Evolutionary conservation across 2,888 invertebrate species (phyloP), one percentile per base, ranked within the genome.

Genomic region (Dicyrtoma fusca): DNA sequence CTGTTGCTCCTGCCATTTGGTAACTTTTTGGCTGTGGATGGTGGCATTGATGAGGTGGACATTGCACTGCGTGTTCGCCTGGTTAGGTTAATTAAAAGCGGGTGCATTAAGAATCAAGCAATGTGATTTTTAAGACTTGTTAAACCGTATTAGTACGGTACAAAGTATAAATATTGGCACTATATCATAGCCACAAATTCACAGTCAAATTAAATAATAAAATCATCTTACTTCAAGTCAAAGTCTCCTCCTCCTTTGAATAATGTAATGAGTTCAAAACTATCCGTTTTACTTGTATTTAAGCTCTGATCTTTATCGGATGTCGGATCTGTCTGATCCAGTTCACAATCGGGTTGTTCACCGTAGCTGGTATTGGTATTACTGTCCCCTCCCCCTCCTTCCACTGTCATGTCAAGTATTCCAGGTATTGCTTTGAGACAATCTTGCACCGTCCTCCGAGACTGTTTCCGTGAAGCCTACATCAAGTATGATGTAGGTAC

Each of bases 221-320:
- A n/a, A n/a, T n/a, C 34, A 34, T 34, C 34, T 34, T 34, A 34
- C 34, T 34, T 34, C 8, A 34, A 34, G 8, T 34, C 34, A 8
- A 34, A 34, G 8, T 34, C 34, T 8, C 23, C 66, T 6, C 21
- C 51, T 2, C 66, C 55, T 11, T 55, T 68, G n/a, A 55, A 68
- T 17, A 68, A 44, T 17, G 55, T 68, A 14, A 68, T 42, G 1
- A 68, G 66, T 26, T 68, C 66, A 23, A 68, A 68, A n/a, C 66
- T 68, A 21, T 68, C 66, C 11, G 8, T 34, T 55, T 68, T 68
- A 53, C 1, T 34, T 23, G 51, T 47, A 5, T 47, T 21, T 53
- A 55, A 17, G 19, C 23, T 55, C 4, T 11, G 11, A 13, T 21
- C 55, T 6, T n/a, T 25, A 5, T 59, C 34, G 13, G 34, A 23